Evolutionary conservation across 2,113 vertebrate species (phyloP), one percentile per base, ranked within the genome.

Genomic region (Cyrtonyx montezumae): DNA sequence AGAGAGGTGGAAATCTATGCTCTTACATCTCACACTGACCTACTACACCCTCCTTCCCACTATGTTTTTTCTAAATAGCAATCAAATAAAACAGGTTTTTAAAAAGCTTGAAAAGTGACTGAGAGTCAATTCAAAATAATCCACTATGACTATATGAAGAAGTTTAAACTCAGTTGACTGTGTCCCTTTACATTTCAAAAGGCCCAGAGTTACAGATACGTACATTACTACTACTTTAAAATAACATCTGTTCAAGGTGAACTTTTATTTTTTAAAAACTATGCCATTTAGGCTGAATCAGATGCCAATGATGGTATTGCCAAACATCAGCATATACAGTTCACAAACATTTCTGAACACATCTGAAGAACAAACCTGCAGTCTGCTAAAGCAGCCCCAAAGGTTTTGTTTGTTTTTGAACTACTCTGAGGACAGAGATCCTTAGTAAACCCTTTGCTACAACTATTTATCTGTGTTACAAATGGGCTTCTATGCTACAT

Each of bases 131-230:
- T 75, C 25, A 8, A 79, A 81, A 79, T 15, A 66, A 84, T 59
- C 90, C 1, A 83, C 36, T 89, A 17, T 22, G 7, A 23, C 49
- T 92, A 91, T 91, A 87, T 55, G 17, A 81, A 73, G 13, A 76
- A 5, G 69, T 74, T 77, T 70, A 42, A 82, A 66, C 77, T 92
- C 61, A 94, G 88, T 93, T 96, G 91, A 96, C 87, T 85, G 92
- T 93, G 96, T 93, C 92, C 94, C 91, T 96, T 95, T 91, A 89
- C 49, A 77, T 59, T 90, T 88, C 55, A 90, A 91, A 90, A 53
- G 32, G 65, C 12, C 42, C 5, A 40, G 12, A 73, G 69, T 34
- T 55, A 79, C 3, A 87, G 34, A 68, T 26, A 86, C 30, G 53
- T 71, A 61, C 42, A 94, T 8, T n/a, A 79, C 4, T 9, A 23